Conservation (phyloP, 2,797 vertebrate genomes). For the Spondyliosoma cantharus region DNA sequence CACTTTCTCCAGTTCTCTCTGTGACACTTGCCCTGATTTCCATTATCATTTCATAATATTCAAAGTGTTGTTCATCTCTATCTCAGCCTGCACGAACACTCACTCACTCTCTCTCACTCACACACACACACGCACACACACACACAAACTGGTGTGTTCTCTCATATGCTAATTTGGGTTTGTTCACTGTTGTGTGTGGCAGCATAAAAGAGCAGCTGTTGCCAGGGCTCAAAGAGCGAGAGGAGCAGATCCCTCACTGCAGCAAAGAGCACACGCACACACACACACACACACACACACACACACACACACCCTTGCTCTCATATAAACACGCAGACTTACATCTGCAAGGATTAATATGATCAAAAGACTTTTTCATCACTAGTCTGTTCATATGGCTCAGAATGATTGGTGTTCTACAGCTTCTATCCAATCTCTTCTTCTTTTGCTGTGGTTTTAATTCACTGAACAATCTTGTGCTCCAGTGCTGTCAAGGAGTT, state of each 20-base stretch:
- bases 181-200: constrained; percentile 65
- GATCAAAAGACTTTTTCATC: constrained; percentile 52
- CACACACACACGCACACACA: constrained; percentile 22
- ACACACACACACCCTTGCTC: background rate
- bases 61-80: constrained; percentile 22
- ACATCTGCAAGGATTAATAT: constrained; percentile 36
- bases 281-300: constrained; percentile 11
- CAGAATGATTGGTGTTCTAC: constrained; percentile 20
- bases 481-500: constrained; percentile 52
- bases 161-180: constrained; percentile 74
- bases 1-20: constrained; percentile 43
- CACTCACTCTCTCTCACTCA: constrained; percentile 25
- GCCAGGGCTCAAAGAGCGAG: constrained; percentile 62
- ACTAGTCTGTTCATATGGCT: constrained; percentile 27
- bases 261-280: constrained; percentile 26
- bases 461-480: constrained; percentile 4
- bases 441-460: constrained; percentile 28
- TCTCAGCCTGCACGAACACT: constrained; percentile 31
- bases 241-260: constrained; percentile 59
- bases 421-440: background rate
- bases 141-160: constrained; percentile 43
- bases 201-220: constrained; percentile 82
- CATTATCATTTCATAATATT: constrained; percentile 60
- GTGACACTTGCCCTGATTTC: constrained; percentile 49
- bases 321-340: constrained; percentile 16